Evolutionary conservation across 1,140 invertebrate genomes (phyloP).

Genomic region (Pemphigus obesinymphae): DNA sequence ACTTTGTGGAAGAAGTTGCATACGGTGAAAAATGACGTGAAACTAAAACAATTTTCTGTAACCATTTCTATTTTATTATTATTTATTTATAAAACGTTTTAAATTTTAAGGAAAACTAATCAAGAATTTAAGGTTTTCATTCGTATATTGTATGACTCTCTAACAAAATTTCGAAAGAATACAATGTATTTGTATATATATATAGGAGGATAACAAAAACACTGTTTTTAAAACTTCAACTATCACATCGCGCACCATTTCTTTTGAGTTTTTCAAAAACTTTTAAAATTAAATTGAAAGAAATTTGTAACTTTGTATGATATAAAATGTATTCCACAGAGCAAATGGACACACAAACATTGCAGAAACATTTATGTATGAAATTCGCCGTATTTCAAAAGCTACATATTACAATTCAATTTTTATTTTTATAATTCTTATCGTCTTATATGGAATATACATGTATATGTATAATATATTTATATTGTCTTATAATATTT

Average conservation of each 20-base stretch:
- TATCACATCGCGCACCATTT: neutral
- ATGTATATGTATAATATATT: neutral
- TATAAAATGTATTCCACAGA: neutral
- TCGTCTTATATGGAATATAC: neutral
- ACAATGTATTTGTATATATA: neutral
- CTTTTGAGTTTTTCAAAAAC: neutral
- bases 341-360: neutral
- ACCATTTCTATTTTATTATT: neutral
- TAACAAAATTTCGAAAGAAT: neutral
- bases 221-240: neutral
- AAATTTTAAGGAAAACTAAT: constrained; percentile 4
- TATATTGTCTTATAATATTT: too few species aligned
- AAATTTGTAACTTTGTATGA: neutral
- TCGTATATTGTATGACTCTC: neutral
- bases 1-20: too few species aligned
- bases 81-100: neutral
- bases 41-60: neutral
- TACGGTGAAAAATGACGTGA: neutral
- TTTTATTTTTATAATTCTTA: neutral
- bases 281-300: constrained; percentile 3
- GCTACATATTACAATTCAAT: neutral
- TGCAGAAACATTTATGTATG: neutral
- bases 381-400: neutral
- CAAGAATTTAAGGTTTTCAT: neutral
- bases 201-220: neutral